These are phyloP conservation scores for Cotesia glomerata DNA, from an alignment of 1,140 invertebrate species.

Conservation along the genomic window DNA sequence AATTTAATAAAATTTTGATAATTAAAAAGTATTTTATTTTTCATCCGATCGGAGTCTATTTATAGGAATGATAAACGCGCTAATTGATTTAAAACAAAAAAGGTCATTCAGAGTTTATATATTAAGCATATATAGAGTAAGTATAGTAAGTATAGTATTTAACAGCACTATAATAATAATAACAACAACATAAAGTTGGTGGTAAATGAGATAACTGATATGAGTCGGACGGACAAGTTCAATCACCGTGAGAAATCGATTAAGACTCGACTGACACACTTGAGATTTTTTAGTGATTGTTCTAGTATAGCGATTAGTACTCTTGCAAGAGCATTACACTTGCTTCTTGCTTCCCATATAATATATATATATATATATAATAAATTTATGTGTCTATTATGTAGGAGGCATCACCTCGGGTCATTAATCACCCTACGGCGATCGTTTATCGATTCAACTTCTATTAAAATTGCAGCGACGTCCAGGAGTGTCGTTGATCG, in stretches of 20 bases:
- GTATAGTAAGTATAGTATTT: too few species aligned
- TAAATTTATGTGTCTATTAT: neutral
- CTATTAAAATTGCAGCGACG: neutral
- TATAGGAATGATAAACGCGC: neutral
- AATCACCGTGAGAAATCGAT: conserved; percentile 15
- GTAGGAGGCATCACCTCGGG: neutral
- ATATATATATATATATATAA: neutral
- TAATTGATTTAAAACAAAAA: neutral
- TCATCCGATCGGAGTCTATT: neutral
- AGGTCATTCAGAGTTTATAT: neutral
- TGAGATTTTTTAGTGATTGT: neutral
- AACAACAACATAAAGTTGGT: neutral
- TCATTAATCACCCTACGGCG: neutral
- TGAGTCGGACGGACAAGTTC: neutral
- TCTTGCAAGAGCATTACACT: too few species aligned
- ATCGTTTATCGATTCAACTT: conserved; percentile 1
- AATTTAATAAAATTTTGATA: too few species aligned
- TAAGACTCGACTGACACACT: conserved; percentile 1
- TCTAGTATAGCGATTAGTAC: neutral
- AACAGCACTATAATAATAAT: too few species aligned
- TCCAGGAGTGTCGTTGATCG: neutral
- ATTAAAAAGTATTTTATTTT: neutral
- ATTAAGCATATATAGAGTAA: neutral
- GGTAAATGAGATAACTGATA: neutral
- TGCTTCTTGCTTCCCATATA: neutral